phyloP scores from a whole-genome alignment of 2,113 vertebrate species.

The Carassius gibelio region DNA sequence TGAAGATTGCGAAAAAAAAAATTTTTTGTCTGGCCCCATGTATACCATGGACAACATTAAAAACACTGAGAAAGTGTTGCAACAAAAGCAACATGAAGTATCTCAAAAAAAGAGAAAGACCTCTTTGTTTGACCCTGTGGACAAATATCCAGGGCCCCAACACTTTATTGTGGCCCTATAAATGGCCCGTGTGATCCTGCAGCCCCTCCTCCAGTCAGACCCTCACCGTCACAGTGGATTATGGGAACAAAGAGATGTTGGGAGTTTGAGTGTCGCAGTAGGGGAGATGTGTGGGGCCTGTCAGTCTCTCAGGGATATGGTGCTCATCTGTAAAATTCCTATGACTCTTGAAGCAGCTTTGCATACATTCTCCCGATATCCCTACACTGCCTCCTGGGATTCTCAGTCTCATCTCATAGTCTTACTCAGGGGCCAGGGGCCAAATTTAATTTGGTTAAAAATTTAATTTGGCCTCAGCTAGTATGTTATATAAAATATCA shows the following conservation, averaged over 20 bases:
- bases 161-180: constrained; percentile 31
- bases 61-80: background rate
- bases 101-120: constrained; percentile 25
- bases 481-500: no score
- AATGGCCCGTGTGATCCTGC: constrained; percentile 42
- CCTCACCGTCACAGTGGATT: constrained; percentile 75
- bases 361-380: constrained; percentile 69
- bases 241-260: constrained; percentile 79
- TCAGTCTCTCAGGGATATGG: constrained; percentile 72
- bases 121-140: constrained; percentile 47
- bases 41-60: constrained; percentile 10
- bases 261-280: constrained; percentile 71
- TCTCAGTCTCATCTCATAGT: constrained; percentile 52
- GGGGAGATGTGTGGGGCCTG: constrained; percentile 73
- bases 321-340: constrained; percentile 64
- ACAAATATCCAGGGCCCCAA: constrained; percentile 32
- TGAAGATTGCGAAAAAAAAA: background rate
- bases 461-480: no score
- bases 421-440: background rate
- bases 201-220: constrained; percentile 55
- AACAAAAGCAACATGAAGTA: constrained; percentile 28
- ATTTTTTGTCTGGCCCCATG: background rate
- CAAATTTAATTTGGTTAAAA: background rate
- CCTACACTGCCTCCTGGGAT: background rate
- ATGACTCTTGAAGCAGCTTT: constrained; percentile 68